A percentile compares a stretch with the other conserved stretches of the same genome.
Conservation (phyloP, 2,888 invertebrate genomes). For the Hedya salicella region DNA sequence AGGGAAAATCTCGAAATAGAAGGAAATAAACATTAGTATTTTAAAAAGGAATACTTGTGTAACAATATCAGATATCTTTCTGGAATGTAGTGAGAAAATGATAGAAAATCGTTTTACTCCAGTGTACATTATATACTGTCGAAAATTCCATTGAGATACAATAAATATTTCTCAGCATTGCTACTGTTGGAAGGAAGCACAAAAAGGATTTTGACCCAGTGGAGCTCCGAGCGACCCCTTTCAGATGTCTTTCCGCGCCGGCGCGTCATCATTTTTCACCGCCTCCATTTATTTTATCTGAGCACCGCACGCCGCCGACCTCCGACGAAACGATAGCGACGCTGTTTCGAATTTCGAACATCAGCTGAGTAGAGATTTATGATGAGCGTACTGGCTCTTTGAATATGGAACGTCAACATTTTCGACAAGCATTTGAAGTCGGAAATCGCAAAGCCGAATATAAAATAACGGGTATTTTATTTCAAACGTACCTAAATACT, state of each 20-base stretch:
- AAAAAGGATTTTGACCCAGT: conserved; percentile 70
- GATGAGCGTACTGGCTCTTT: conserved; percentile 71
- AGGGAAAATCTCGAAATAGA: conserved; percentile 17
- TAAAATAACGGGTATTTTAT: neutral
- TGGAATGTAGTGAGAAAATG: conserved; percentile 6
- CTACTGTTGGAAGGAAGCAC: conserved; percentile 45
- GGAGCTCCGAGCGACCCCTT: conserved; percentile 66
- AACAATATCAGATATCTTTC: neutral
- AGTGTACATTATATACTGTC: conserved; percentile 3
- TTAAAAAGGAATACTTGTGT: conserved; percentile 6
- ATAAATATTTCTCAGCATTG: conserved; percentile 39
- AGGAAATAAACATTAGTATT: neutral
- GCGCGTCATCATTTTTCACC: conserved; percentile 83
- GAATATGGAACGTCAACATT: conserved; percentile 51
- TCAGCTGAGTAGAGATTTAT: conserved; percentile 83
- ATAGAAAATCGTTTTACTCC: conserved; percentile 13
- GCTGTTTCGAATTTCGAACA: conserved; percentile 76
- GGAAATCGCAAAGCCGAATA: conserved; percentile 2
- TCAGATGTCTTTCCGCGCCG: conserved; percentile 75
- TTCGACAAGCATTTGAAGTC: conserved; percentile 23
- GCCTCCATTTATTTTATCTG: conserved; percentile 84
- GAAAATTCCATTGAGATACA: conserved; percentile 40
- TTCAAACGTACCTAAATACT: neutral
- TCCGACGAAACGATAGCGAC: conserved; percentile 67
- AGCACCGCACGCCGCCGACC: conserved; percentile 77